A percentile compares a stretch with the other conserved stretches of the same genome.
phyloP scores from a whole-genome alignment of 2,113 vertebrate genomes.

The Melanerpes aurifrons region DNA sequence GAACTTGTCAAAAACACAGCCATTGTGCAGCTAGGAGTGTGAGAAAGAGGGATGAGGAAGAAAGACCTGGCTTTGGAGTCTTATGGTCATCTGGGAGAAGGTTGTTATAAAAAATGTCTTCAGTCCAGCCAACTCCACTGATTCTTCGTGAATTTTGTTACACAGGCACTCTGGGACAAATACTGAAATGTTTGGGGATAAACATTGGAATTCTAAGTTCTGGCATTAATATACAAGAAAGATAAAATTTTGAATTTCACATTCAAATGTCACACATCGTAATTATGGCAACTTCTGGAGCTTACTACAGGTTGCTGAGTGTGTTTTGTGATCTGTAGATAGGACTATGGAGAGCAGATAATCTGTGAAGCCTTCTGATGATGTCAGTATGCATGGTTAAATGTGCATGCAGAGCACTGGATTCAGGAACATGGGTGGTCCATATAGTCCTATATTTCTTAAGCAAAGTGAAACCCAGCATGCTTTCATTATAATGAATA shows the following conservation, averaged over 20 bases:
- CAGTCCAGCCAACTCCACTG: background rate
- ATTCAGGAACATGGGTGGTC: background rate
- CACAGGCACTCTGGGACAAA: background rate
- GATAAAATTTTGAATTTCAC: background rate
- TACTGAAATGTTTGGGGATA: background rate
- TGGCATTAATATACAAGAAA: background rate
- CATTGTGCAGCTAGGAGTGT: background rate
- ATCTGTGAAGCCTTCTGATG: background rate
- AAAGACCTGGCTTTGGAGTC: background rate
- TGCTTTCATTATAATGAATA: background rate
- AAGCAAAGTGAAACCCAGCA: background rate
- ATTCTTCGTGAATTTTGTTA: conserved; percentile 23
- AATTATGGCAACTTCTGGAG: conserved; percentile 22
- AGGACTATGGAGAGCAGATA: background rate
- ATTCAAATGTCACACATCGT: conserved; percentile 25
- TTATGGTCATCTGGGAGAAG: background rate
- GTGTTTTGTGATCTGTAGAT: conserved; percentile 19
- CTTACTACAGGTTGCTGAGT: background rate
- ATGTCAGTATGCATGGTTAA: background rate
- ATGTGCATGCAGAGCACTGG: background rate
- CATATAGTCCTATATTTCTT: background rate
- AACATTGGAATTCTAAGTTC: background rate
- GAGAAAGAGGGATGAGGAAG: background rate
- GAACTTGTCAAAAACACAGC: background rate
- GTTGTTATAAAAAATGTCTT: background rate